A percentile compares a stretch with the other conserved stretches of the same genome.
phyloP scores from a whole-genome alignment of 2,113 vertebrate genomes.

The Eurystomus gularis region DNA sequence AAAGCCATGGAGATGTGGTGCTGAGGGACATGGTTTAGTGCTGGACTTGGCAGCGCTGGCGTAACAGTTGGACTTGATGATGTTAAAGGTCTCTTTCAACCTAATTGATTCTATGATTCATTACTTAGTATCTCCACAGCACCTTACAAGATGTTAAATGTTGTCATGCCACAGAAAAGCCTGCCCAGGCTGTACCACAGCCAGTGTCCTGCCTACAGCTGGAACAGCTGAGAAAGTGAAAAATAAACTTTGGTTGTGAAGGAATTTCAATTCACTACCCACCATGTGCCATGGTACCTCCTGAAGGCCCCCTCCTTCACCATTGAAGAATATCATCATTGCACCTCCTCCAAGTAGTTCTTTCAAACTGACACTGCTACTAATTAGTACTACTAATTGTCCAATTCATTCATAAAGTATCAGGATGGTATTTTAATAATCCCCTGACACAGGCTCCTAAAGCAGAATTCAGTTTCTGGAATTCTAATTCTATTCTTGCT shows the following conservation, averaged over 20 bases:
- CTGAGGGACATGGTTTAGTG: neutral
- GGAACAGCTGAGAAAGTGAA: neutral
- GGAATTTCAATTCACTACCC: neutral
- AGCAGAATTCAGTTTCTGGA: neutral
- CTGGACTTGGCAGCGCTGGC: neutral
- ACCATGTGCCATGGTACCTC: neutral
- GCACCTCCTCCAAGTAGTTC: neutral
- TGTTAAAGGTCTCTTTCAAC: neutral
- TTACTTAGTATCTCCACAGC: rapidly evolving
- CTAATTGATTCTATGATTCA: neutral
- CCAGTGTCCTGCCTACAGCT: neutral
- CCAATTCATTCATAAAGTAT: conserved; percentile 36
- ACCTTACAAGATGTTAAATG: neutral
- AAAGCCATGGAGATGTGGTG: neutral
- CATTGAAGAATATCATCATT: neutral
- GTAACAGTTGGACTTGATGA: neutral
- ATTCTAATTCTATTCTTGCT: conserved; percentile 2
- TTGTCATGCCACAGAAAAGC: neutral
- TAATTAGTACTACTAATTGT: conserved; percentile 46
- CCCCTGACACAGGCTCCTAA: neutral
- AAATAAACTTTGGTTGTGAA: rapidly evolving
- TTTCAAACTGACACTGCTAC: neutral
- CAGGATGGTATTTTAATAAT: neutral
- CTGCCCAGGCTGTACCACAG: neutral
- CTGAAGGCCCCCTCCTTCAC: neutral